Percentiles rank a stretch among this genome's conserved stretches.
Evolutionary conservation across 2,113 vertebrate genomes (phyloP).

Genomic region (Penelope pileata): DNA sequence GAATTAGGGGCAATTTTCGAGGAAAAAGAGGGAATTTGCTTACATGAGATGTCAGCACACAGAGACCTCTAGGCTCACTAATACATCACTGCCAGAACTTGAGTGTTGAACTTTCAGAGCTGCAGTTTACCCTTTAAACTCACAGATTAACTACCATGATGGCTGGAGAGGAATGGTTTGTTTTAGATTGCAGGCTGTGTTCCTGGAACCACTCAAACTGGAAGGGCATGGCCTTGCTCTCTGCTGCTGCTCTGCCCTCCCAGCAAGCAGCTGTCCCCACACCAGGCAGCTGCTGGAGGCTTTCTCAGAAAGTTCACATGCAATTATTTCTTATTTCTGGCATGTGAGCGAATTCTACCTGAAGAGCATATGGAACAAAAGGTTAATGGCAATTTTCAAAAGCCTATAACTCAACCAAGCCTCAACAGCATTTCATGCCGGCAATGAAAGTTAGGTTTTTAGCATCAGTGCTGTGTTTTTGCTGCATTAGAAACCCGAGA

Average conservation of each 20-base stretch:
- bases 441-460: constrained; percentile 6
- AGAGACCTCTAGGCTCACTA: neutral
- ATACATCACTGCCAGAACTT: constrained; percentile 16
- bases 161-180: neutral
- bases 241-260: neutral
- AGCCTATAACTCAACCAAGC: neutral
- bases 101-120: neutral
- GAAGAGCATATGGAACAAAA: constrained; percentile 19
- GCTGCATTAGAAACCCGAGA: neutral
- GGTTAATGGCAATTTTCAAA: constrained; percentile 41
- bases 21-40: neutral
- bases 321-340: constrained; percentile 30
- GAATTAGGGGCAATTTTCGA: neutral
- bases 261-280: neutral
- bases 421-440: neutral
- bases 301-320: neutral
- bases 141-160: neutral
- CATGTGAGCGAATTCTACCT: constrained; percentile 10
- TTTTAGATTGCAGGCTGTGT: neutral
- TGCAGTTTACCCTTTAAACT: constrained; percentile 15
- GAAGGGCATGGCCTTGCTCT: neutral
- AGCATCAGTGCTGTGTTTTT: neutral
- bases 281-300: neutral
- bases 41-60: neutral
- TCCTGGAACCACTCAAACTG: neutral